Percentiles rank a stretch among this genome's conserved stretches.
Evolutionary conservation across 2,888 invertebrate species (phyloP).

Genomic region (Teleiodes luculella): DNA sequence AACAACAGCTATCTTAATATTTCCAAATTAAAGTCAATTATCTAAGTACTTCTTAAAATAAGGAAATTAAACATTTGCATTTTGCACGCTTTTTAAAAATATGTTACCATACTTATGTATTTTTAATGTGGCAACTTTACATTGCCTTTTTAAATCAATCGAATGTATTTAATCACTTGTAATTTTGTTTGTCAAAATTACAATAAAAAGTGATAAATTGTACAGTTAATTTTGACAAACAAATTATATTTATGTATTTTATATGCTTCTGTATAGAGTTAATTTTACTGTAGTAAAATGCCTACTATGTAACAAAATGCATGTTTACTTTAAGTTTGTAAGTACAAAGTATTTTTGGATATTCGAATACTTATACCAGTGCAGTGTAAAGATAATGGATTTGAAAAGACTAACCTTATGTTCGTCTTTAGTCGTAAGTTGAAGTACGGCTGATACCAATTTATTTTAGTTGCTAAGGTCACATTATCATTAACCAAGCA

Average conservation of each 20-base stretch:
- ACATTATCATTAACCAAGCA: conserved; percentile 44
- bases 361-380: conserved; percentile 47
- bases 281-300: conserved; percentile 10
- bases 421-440: conserved; percentile 27
- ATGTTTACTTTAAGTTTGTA: conserved; percentile 32
- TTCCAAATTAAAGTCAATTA: neutral
- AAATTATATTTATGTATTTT: neutral
- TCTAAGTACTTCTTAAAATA: neutral
- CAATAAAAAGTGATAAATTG: conserved; percentile 13
- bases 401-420: conserved; percentile 29
- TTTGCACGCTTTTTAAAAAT: conserved; percentile 31
- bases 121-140: conserved; percentile 34
- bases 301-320: conserved; percentile 14
- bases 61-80: neutral
- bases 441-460: conserved; percentile 62
- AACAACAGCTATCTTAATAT: neutral
- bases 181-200: neutral
- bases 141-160: conserved; percentile 30
- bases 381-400: conserved; percentile 46
- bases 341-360: conserved; percentile 58
- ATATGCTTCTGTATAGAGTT: neutral
- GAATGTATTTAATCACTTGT: conserved; percentile 23
- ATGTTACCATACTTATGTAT: conserved; percentile 38
- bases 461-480: conserved; percentile 60
- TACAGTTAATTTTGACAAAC: conserved; percentile 17